Evolutionary conservation across 2,888 invertebrate genomes (phyloP).

Genomic region (Seira sanloemensis): DNA sequence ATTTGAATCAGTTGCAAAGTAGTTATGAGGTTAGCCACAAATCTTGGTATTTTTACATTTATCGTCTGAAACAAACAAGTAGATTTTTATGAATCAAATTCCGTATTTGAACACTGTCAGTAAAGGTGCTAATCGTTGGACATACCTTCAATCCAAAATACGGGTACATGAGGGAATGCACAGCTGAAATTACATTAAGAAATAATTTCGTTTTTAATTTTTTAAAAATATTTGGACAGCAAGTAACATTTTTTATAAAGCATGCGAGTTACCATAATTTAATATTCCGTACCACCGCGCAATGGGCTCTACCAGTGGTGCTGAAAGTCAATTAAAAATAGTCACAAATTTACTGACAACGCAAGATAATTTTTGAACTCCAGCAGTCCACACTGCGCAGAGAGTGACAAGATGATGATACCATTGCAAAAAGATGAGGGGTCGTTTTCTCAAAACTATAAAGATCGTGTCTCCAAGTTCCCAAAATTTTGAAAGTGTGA

Average conservation of each 20-base stretch:
- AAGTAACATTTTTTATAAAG: too few relatives aligned
- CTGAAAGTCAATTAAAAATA: constrained; percentile 76
- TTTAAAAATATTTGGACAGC: not conserved
- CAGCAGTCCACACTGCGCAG: not conserved
- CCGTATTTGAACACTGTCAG: too few relatives aligned
- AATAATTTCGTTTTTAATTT: not conserved
- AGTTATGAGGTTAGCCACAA: constrained; percentile 9
- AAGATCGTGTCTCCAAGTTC: constrained; percentile 77
- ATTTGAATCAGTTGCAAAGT: too few relatives aligned
- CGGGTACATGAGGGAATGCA: constrained; percentile 78
- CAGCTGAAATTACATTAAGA: constrained; percentile 76
- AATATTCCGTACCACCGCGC: constrained; percentile 83
- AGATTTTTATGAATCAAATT: not conserved
- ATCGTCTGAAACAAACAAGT: not conserved
- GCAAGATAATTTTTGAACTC: not conserved
- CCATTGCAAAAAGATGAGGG: constrained; percentile 92
- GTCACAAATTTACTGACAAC: not conserved
- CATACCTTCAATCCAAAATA: constrained; percentile 29
- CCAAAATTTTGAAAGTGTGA: constrained; percentile 48
- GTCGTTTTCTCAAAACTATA: constrained; percentile 94
- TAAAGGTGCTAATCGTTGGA: not conserved
- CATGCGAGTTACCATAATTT: not conserved
- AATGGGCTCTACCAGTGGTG: constrained; percentile 91
- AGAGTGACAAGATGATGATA: not conserved
- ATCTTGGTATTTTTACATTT: not conserved